Conservation (phyloP, 2,888 invertebrate genomes). For the Oxyteleia sp. region DNA sequence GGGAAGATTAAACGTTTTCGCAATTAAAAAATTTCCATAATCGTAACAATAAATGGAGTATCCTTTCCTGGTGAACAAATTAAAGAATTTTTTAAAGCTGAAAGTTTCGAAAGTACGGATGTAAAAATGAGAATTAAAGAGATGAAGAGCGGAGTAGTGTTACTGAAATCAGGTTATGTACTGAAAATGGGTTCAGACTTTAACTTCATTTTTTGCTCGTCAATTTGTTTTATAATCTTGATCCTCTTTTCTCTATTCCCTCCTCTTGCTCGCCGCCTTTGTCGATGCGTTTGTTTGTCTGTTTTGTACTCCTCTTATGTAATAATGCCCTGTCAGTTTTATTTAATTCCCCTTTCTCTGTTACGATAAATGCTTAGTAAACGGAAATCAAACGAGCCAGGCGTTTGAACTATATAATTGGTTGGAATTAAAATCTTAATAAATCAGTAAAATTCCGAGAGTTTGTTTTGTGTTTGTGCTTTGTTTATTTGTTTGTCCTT, state of each 20-base stretch:
- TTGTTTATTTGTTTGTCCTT: too few relatives aligned
- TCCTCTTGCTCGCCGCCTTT: neutral
- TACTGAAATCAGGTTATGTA: conserved; percentile 35
- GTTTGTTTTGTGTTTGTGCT: too few relatives aligned
- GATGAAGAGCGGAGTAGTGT: neutral
- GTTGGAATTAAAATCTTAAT: too few relatives aligned
- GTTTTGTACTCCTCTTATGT: conserved; percentile 2
- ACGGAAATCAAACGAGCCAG: too few relatives aligned
- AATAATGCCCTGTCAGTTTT: conserved; percentile 36
- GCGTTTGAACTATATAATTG: too few relatives aligned
- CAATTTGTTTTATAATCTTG: conserved; percentile 37
- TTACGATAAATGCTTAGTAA: too few relatives aligned
- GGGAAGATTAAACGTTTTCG: too few relatives aligned
- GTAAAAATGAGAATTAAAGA: neutral
- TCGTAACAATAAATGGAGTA: too few relatives aligned
- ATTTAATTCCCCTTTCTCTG: conserved; percentile 27
- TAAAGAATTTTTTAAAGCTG: too few relatives aligned
- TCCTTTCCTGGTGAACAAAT: too few relatives aligned
- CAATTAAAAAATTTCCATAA: too few relatives aligned
- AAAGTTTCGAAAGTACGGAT: neutral
- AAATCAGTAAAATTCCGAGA: too few relatives aligned
- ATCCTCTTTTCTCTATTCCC: neutral
- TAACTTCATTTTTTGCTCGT: conserved; percentile 30
- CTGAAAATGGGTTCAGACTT: conserved; percentile 21
- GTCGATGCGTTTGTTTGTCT: conserved; percentile 12